These are phyloP conservation scores for Urocynchramus pylzowi DNA, from an alignment of 2,113 vertebrate genomes.

Conservation along the genomic window DNA sequence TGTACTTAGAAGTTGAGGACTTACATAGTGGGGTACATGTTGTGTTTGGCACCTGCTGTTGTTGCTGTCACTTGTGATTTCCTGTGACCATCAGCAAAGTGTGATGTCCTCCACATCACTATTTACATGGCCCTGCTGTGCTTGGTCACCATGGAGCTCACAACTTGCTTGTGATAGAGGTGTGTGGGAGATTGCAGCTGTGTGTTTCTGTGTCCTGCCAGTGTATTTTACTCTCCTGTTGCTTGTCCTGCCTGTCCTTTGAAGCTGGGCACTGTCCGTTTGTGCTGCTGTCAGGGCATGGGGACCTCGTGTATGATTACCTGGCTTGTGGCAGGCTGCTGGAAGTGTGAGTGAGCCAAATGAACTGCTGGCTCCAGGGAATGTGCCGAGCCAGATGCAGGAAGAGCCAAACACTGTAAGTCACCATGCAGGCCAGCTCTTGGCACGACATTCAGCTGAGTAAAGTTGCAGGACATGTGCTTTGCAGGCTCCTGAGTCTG, in stretches of 20 bases:
- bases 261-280: neutral
- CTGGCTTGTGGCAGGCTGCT: neutral
- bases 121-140: neutral
- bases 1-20: neutral
- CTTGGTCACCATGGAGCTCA: neutral
- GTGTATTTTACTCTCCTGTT: neutral
- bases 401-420: neutral
- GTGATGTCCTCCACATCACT: neutral
- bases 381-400: neutral
- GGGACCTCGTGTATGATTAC: neutral
- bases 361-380: neutral
- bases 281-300: neutral
- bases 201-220: neutral
- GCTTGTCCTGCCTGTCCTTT: neutral
- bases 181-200: neutral
- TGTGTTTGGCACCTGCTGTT: neutral
- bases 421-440: neutral
- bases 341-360: neutral
- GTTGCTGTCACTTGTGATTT: neutral
- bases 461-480: neutral
- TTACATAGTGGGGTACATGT: neutral
- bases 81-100: neutral
- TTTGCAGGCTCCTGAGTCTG: neutral
- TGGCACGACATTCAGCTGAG: neutral
- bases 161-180: neutral